phyloP scores from a whole-genome alignment of 1,140 invertebrate species.

The Euglossa dilemma region DNA sequence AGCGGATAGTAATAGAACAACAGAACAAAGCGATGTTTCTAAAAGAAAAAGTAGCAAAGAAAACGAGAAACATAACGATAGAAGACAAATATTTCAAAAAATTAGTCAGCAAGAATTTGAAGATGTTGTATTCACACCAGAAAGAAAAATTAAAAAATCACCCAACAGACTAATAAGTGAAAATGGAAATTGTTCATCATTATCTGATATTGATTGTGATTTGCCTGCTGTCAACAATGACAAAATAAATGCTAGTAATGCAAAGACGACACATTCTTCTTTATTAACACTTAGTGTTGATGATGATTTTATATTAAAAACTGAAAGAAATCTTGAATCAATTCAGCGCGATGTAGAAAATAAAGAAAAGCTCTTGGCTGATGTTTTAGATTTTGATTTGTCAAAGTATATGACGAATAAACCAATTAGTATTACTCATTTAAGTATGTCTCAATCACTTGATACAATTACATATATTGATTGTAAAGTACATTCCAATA shows the following conservation, averaged over 20 bases:
- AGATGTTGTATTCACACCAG: slow-evolving; percentile 84
- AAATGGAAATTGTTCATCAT: slow-evolving; percentile 41
- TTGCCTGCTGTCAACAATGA: slow-evolving; percentile 40
- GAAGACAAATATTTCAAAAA: slow-evolving; percentile 81
- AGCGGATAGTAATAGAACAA: slow-evolving; percentile 72
- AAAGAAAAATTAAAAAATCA: slow-evolving; percentile 78
- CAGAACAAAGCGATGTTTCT: slow-evolving; percentile 44
- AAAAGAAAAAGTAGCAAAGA: slow-evolving; percentile 12
- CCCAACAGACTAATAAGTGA: slow-evolving; percentile 48
- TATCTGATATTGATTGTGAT: slow-evolving; percentile 39
- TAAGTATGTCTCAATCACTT: slow-evolving; percentile 47
- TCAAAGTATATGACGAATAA: slow-evolving; percentile 77
- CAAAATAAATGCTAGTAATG: slow-evolving; percentile 55
- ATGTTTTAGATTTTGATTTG: slow-evolving; percentile 82
- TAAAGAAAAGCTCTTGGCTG: slow-evolving; percentile 83
- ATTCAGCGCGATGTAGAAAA: slow-evolving; percentile 83
- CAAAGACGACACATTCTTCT: slow-evolving; percentile 70
- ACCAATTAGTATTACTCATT: slow-evolving; percentile 54
- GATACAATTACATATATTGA: slow-evolving; percentile 62
- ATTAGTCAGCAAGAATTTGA: slow-evolving; percentile 84
- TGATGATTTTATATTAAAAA: slow-evolving; percentile 74
- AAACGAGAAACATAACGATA: slow-evolving; percentile 57
- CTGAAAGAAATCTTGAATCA: slow-evolving; percentile 81
- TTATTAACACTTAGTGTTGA: slow-evolving; percentile 79
- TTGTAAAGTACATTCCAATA: slow-evolving; percentile 55